phyloP scores from a whole-genome alignment of 2,888 invertebrate genomes.

The Agrotis exclamationis region DNA sequence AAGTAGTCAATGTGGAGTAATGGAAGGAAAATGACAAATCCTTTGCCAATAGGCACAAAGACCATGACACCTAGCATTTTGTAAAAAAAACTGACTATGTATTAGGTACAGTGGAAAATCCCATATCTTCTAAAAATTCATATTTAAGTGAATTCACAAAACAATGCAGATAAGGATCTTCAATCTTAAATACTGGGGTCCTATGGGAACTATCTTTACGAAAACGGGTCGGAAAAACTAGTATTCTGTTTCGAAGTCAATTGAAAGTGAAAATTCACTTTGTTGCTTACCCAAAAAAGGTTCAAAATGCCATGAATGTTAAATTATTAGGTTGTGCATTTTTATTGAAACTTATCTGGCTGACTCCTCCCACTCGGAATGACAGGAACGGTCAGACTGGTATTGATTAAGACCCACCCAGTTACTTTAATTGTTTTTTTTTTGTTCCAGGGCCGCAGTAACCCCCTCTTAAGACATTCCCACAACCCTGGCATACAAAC shows the following conservation, averaged over 20 bases:
- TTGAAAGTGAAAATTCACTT: constrained; percentile 7
- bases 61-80: too few species aligned
- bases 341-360: neutral
- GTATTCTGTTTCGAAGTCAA: constrained; percentile 15
- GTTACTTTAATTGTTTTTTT: too few species aligned
- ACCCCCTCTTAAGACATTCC: too few species aligned
- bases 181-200: constrained; percentile 52
- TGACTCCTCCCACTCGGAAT: too few species aligned
- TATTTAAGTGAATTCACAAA: constrained; percentile 20
- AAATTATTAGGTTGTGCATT: neutral
- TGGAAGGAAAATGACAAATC: neutral
- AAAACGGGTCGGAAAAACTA: constrained; percentile 30
- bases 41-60: neutral
- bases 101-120: too few species aligned
- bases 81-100: too few species aligned
- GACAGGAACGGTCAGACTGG: too few species aligned
- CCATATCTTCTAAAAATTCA: neutral
- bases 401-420: too few species aligned
- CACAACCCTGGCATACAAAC: too few species aligned
- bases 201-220: constrained; percentile 40
- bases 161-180: constrained; percentile 48
- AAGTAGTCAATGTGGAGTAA: neutral
- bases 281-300: neutral
- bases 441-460: too few species aligned
- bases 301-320: constrained; percentile 17